Conservation (phyloP, 2,888 invertebrate genomes). For the Drosophila neonasuta region DNA sequence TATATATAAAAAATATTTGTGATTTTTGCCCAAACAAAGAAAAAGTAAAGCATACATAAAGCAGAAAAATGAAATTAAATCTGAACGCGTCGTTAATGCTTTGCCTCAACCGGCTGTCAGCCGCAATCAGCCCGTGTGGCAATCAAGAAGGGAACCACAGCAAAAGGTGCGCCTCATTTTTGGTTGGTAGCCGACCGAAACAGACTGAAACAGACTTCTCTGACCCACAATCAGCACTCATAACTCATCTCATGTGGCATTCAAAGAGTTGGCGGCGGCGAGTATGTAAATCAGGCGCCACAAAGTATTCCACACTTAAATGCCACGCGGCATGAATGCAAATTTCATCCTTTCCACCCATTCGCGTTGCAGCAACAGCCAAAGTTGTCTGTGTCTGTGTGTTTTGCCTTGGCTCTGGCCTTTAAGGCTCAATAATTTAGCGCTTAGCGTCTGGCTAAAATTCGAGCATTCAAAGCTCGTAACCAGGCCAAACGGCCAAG, state of each 20-base stretch:
- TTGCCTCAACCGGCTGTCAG: conserved; percentile 28
- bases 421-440: conserved; percentile 52
- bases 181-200: neutral
- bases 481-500: neutral
- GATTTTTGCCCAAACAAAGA: conserved; percentile 3
- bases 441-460: conserved; percentile 40
- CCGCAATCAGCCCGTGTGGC: conserved; percentile 20
- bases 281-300: conserved; percentile 34
- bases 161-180: conserved; percentile 16
- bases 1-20: neutral
- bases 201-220: neutral
- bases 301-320: conserved; percentile 29
- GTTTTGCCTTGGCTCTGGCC: conserved; percentile 16
- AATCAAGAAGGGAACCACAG: conserved; percentile 26
- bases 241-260: conserved; percentile 27
- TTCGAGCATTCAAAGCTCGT: conserved; percentile 35
- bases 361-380: conserved; percentile 19
- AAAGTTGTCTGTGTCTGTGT: neutral
- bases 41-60: neutral
- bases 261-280: neutral
- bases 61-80: conserved; percentile 4
- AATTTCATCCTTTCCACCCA: conserved; percentile 6
- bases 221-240: conserved; percentile 44
- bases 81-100: neutral
- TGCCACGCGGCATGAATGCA: conserved; percentile 44